Evolutionary conservation across 2,113 vertebrate genomes (phyloP).

Genomic region (Chaenogobius annularis): DNA sequence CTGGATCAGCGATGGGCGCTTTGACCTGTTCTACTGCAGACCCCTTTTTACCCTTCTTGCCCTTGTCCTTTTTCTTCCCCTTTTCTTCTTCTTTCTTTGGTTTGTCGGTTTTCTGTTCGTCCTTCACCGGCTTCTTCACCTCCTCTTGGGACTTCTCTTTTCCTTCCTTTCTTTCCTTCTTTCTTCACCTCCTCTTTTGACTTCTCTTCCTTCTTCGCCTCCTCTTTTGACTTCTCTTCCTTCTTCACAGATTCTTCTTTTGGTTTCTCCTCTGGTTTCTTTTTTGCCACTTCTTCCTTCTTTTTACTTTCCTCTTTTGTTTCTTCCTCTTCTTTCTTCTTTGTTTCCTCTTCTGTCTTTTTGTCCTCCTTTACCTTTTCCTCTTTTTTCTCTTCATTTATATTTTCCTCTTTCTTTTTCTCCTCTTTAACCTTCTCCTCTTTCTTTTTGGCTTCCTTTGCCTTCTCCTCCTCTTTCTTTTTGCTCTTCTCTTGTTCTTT

Average conservation of each 20-base stretch:
- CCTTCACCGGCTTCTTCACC: conserved; percentile 9
- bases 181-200: conserved; percentile 27
- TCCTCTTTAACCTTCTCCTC: conserved; percentile 26
- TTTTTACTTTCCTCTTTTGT: conserved; percentile 20
- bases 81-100: conserved; percentile 31
- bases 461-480: conserved; percentile 53
- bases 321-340: conserved; percentile 29
- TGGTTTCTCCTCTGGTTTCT: conserved; percentile 13
- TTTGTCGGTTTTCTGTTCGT: conserved; percentile 47
- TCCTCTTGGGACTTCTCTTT: too few species aligned
- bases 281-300: conserved; percentile 23
- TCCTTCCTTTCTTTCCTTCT: conserved; percentile 31
- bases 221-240: conserved; percentile 37
- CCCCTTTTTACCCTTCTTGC: conserved; percentile 43
- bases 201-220: conserved; percentile 34
- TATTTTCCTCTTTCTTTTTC: conserved; percentile 33
- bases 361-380: conserved; percentile 25
- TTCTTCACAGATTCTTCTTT: conserved; percentile 25
- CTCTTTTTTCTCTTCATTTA: conserved; percentile 25
- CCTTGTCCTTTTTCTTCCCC: conserved; percentile 45
- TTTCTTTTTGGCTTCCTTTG: conserved; percentile 26
- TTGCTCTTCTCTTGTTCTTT: conserved; percentile 44
- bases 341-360: conserved; percentile 13
- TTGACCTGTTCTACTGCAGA: conserved; percentile 72
- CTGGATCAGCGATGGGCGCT: conserved; percentile 90